These are phyloP conservation scores for Xiphophorus hellerii DNA, from an alignment of 2,113 vertebrate species.

Conservation along the genomic window DNA sequence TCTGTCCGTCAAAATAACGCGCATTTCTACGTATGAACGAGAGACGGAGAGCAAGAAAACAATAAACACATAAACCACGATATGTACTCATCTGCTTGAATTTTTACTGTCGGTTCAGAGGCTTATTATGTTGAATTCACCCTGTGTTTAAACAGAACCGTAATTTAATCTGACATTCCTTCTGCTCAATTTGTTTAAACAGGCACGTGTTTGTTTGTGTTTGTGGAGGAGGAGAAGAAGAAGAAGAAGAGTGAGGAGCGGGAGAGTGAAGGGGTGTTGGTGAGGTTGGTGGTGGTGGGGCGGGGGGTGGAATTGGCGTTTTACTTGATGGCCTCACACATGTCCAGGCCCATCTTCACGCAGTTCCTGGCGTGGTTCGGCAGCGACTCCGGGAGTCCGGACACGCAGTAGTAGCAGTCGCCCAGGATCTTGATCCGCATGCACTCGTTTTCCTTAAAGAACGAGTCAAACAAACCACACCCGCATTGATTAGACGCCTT, in stretches of 20 bases:
- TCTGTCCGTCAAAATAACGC: slow-evolving; percentile 18
- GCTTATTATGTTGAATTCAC: slow-evolving; percentile 57
- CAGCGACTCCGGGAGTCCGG: slow-evolving; percentile 94
- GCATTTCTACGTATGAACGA: slow-evolving; percentile 29
- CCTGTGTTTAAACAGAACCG: slow-evolving; percentile 66
- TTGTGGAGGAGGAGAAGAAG: slow-evolving; percentile 8
- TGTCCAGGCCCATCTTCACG: slow-evolving; percentile 98
- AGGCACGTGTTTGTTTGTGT: slow-evolving; percentile 44
- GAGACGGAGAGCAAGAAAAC: neutral
- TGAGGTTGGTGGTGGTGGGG: neutral
- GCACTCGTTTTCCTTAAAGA: slow-evolving; percentile 94
- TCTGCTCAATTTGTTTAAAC: slow-evolving; percentile 61
- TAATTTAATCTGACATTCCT: slow-evolving; percentile 58
- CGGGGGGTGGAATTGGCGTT: slow-evolving; percentile 65
- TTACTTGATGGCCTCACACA: slow-evolving; percentile 99
- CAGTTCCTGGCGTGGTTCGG: slow-evolving; percentile 97
- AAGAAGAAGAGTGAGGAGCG: slow-evolving; percentile 7
- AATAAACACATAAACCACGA: neutral
- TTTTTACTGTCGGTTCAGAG: slow-evolving; percentile 30
- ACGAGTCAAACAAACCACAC: neutral
- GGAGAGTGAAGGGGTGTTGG: neutral
- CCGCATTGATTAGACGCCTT: neutral
- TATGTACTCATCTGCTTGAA: slow-evolving; percentile 35
- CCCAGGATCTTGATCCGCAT: slow-evolving; percentile 99
- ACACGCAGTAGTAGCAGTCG: slow-evolving; percentile 98